A percentile compares a stretch with the other conserved stretches of the same genome.
phyloP scores from a whole-genome alignment of 2,888 invertebrate genomes.

The Lithosia quadra region DNA sequence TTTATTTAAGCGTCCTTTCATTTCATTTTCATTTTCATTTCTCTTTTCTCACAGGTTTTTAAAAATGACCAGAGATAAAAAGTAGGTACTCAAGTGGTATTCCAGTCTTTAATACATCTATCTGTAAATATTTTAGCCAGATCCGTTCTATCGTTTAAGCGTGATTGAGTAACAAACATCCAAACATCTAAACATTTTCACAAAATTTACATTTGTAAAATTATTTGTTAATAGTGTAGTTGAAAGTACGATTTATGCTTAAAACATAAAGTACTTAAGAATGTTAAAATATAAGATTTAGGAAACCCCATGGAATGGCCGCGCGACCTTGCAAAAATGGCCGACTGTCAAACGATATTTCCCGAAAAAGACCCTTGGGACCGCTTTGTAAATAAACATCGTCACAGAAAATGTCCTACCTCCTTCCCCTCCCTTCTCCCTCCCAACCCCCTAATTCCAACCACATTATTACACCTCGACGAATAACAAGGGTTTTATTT shows the following conservation, averaged over 20 bases:
- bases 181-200: too few species aligned
- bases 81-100: too few species aligned
- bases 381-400: slow-evolving; percentile 1
- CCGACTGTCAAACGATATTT: neutral
- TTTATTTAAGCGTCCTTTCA: too few species aligned
- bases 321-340: neutral
- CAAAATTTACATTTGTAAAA: too few species aligned
- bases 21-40: too few species aligned
- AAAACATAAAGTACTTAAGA: neutral
- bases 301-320: neutral
- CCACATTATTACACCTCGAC: neutral
- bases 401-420: neutral
- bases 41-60: too few species aligned
- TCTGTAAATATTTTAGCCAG: too few species aligned
- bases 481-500: neutral
- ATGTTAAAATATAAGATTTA: neutral
- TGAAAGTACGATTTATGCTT: neutral
- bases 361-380: slow-evolving; percentile 2
- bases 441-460: neutral
- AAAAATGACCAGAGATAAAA: too few species aligned
- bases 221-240: too few species aligned
- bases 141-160: too few species aligned
- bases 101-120: too few species aligned
- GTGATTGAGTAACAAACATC: too few species aligned
- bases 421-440: neutral